A percentile compares a stretch with the other conserved stretches of the same genome.
Evolutionary conservation across 2,888 invertebrate species (phyloP).

Genomic region (Thysanoteuthis rhombus): DNA sequence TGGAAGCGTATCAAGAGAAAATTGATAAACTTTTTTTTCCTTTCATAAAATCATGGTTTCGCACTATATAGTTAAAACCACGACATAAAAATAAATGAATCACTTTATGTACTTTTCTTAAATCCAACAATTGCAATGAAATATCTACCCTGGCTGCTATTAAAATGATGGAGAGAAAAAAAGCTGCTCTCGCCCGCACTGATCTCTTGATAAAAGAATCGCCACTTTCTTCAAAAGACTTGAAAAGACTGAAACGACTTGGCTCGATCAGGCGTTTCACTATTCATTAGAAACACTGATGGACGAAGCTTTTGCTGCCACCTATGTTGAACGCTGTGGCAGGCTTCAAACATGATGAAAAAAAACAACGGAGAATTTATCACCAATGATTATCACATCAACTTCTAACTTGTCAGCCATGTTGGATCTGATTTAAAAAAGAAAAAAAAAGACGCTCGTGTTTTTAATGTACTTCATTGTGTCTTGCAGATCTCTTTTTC

Average conservation of each 20-base stretch:
- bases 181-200: background rate
- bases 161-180: background rate
- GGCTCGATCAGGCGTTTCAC: background rate
- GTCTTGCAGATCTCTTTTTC: no score
- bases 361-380: background rate
- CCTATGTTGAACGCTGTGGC: background rate
- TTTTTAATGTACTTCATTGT: no score
- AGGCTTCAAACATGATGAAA: background rate
- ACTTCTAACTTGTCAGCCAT: background rate
- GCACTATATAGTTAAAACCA: background rate
- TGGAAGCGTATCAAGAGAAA: no score
- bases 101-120: background rate
- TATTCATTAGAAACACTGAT: background rate
- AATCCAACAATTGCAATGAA: accelerated
- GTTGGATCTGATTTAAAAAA: background rate
- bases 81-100: background rate
- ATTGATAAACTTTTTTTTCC: no score
- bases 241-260: background rate
- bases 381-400: background rate
- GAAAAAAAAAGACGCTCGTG: background rate
- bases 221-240: background rate
- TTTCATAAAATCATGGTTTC: no score
- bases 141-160: background rate
- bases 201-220: background rate
- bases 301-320: background rate